These are phyloP conservation scores for Crypturellus tataupa DNA, from an alignment of 2,797 vertebrate genomes.

Conservation along the genomic window DNA sequence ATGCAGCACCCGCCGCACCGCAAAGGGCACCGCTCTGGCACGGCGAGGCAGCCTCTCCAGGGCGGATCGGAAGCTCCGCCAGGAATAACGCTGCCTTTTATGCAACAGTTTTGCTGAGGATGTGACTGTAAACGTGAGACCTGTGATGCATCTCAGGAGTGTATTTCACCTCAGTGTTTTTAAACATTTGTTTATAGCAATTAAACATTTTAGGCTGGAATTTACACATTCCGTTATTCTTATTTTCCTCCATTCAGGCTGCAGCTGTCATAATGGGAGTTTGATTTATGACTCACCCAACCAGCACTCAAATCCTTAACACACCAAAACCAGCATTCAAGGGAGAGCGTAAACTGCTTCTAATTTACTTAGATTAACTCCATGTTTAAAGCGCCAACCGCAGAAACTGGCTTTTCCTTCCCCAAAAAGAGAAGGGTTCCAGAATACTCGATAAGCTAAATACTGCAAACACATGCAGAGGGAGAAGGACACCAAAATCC, in stretches of 20 bases:
- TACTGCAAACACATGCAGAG: background rate
- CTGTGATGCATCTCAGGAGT: background rate
- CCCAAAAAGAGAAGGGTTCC: conserved; percentile 9
- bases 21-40: background rate
- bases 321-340: conserved; percentile 54
- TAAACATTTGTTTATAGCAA: conserved; percentile 67
- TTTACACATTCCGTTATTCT: conserved; percentile 72
- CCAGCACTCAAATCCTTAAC: conserved; percentile 37
- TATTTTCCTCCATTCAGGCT: conserved; percentile 58
- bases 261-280: conserved; percentile 66
- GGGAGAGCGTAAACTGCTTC: conserved; percentile 63
- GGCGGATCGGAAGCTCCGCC: background rate
- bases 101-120: conserved; percentile 14
- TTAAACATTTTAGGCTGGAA: conserved; percentile 64
- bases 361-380: conserved; percentile 69
- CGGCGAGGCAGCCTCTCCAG: background rate
- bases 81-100: background rate
- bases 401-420: background rate
- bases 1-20: background rate
- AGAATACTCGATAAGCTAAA: conserved; percentile 7
- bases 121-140: background rate
- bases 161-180: conserved; percentile 55
- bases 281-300: conserved; percentile 70
- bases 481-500: background rate
- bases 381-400: background rate